Evolutionary conservation across 2,888 invertebrate genomes (phyloP).

Genomic region (Sylvicola fuscatus): DNA sequence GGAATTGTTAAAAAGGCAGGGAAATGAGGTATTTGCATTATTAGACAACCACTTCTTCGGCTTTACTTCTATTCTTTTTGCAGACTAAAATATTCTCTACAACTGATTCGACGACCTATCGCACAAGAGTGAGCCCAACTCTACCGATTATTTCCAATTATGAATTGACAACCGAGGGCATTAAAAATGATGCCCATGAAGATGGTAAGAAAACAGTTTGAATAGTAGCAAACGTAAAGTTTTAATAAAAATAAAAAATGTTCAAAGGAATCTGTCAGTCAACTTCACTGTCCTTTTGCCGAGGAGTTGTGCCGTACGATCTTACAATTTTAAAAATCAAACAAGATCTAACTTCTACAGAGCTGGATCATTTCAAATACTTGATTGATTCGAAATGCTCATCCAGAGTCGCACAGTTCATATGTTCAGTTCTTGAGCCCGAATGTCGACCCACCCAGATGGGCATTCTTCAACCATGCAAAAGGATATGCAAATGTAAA

Average conservation of each 20-base stretch:
- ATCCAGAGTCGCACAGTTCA: conserved; percentile 34
- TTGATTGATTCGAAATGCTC: conserved; percentile 42
- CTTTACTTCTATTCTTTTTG: too few species aligned
- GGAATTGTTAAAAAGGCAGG: conserved; percentile 10
- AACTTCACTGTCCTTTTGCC: conserved; percentile 27
- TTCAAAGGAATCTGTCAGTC: conserved; percentile 17
- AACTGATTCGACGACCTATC: conserved; percentile 29
- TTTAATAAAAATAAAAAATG: conserved; percentile 9
- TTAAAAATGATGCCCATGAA: conserved; percentile 18
- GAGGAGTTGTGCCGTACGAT: conserved; percentile 45
- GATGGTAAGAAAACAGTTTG: conserved; percentile 25
- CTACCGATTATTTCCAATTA: conserved; percentile 29
- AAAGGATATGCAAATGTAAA: conserved; percentile 41
- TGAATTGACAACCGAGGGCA: conserved; percentile 19
- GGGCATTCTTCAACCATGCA: conserved; percentile 37
- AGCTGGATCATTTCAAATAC: conserved; percentile 34
- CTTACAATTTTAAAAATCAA: conserved; percentile 28
- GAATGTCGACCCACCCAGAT: conserved; percentile 39
- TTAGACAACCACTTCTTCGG: too few species aligned
- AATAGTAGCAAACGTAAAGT: neutral
- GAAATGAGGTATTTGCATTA: conserved; percentile 9
- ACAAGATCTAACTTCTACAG: conserved; percentile 12
- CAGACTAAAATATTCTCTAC: conserved; percentile 16
- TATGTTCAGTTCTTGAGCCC: conserved; percentile 42
- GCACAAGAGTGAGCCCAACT: conserved; percentile 40